A percentile compares a stretch with the other conserved stretches of the same genome.
Conservation (phyloP, 2,113 vertebrate genomes). For the Aythya baeri region DNA sequence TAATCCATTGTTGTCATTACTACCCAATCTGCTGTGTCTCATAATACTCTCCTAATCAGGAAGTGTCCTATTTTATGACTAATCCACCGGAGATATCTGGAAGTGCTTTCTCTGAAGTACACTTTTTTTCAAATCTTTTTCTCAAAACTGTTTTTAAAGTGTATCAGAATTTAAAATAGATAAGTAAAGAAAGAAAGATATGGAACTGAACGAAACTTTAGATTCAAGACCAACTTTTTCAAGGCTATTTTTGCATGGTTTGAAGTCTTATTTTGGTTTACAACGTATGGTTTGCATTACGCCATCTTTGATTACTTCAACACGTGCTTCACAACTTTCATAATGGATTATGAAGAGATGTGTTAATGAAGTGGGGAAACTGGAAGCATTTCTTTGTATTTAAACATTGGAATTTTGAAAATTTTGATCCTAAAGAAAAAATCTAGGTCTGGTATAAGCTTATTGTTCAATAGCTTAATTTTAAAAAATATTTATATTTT, state of each 20-base stretch:
- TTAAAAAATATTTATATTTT: neutral
- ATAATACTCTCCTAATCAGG: conserved; percentile 56
- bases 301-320: neutral
- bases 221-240: neutral
- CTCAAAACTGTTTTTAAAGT: neutral
- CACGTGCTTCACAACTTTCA: neutral
- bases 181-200: neutral
- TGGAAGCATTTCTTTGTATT: neutral
- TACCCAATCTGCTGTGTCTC: conserved; percentile 16
- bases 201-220: neutral
- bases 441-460: neutral
- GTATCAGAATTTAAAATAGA: neutral
- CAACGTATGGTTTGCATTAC: neutral
- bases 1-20: conserved; percentile 53
- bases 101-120: conserved; percentile 17
- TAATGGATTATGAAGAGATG: neutral
- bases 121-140: neutral
- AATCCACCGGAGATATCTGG: conserved; percentile 19
- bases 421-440: neutral
- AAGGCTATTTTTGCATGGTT: neutral
- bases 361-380: neutral
- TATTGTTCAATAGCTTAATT: neutral
- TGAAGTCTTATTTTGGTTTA: neutral
- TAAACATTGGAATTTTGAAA: neutral
- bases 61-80: conserved; percentile 58